Evolutionary conservation across 2,888 invertebrate genomes (phyloP), one percentile per base, ranked within the genome.

Genomic region (Microplitis deprimator): DNA sequence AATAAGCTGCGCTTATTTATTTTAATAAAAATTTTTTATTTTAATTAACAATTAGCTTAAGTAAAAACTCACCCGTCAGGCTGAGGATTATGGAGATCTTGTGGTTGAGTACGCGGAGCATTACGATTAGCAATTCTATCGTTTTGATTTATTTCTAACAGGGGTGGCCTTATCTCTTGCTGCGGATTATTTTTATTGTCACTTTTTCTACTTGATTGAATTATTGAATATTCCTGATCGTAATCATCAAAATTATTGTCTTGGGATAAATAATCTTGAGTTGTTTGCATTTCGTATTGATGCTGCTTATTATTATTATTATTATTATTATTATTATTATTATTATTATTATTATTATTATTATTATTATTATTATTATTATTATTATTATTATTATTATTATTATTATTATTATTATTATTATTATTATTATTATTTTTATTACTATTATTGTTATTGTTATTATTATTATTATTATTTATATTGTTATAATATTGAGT

Each of bases 241-340:
- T 86, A 88, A 77, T 84, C 84, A 6, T 83, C 80, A 73, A 86
- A 88, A 73, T 85, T 80, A 2, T 81, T 81, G 68, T 87, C 83
- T 74, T 86, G 86, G 0, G 85, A 77, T 5, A 68, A 61, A 41
- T 76, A 20, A 80, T 78, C 13, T 40, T 60, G 61, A 60, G 1
- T 13, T 61, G 79, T 69, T 20, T 64, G 76, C 67, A 10, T 76
- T 6, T 68, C 16, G 6, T 77, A 13, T 29, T 82, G 79, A 29
- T 77, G 80, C 77, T 82, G 74, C 50, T 7, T 77, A 8, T 38
- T 82, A 79, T 20, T 78, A 80, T 77, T 82, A 69, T 65, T 76
- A 73, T 38, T 81, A 79, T 17, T 80, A 79, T 50, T 74, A 81
- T 39, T 80, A 79, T 76, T 80, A 77, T n/a, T 38, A 60, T 40